Base-by-base conservation (phyloP, 2,888 invertebrate genomes). In the Gymnoscelis rufifasciata region DNA sequence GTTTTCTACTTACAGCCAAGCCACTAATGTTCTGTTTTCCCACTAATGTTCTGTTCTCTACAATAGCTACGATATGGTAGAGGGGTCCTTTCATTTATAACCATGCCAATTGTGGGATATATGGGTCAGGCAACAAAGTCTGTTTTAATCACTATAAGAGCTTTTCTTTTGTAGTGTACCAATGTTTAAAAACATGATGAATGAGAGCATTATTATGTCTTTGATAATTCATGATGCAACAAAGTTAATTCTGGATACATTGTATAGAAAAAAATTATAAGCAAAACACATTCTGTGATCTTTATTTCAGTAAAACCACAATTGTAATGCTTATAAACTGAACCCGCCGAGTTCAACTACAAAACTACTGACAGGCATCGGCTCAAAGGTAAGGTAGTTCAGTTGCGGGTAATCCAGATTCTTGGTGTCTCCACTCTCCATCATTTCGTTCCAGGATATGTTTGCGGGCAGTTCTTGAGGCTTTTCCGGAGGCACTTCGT, bases 51-150 rank as follows among this genome's bases (percentile, higher is more conserved):
- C 31, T 44, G 37, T 37, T 47, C 38, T 56, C 62, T 60, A 60
- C 23, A 55, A 72, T 76, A 80, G 80, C 80, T 81, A 83, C 80
- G 83, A 83, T 83, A 83, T 83, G 83, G 83, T 64, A 67, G 51
- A 67, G 47, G 57, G 63, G 54, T 57, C 61, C 57, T 58, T 54
- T 52, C 56, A 62, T 64, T 71, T 66, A 72, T 75, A 82, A 81
- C 75, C 82, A 82, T 59, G 52, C 60, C 67, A 68, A 58, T 58
- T 56, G 56, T 56, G 54, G 58, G 24, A 42, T 38, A 38, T 41
- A 24, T 31, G 10, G 45, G 45, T 43, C 38, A 54, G 38, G 19
- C 48, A 50, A 51, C 40, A 47, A 47, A 38, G 14, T 27, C 15
- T 33, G 38, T 23, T 35, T 28, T 28, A 13, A 27, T 35, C 29